Evolutionary conservation across 2,888 invertebrate species (phyloP).

Genomic region (Nebria salina): DNA sequence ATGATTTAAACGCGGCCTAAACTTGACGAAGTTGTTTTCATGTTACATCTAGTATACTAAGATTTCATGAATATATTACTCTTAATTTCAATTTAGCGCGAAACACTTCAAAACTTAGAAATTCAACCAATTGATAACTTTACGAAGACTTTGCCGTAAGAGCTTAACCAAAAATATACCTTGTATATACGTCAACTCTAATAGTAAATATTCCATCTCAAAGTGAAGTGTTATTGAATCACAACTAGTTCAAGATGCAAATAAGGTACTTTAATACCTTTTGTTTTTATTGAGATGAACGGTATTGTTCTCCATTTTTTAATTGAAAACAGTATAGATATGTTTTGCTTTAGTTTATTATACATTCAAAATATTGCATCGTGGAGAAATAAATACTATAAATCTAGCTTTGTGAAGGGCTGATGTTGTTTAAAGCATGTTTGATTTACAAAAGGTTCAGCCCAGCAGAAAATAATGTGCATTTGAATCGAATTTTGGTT

Average conservation of each 20-base stretch:
- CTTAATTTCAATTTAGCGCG: neutral
- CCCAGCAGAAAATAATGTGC: conserved; percentile 44
- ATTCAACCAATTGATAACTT: neutral
- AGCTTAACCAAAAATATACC: neutral
- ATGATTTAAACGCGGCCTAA: neutral
- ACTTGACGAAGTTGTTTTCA: neutral
- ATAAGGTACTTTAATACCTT: neutral
- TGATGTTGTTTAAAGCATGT: neutral
- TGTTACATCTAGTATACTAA: neutral
- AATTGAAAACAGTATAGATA: neutral
- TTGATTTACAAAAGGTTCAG: conserved; percentile 27
- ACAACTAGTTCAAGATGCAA: neutral
- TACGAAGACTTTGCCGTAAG: neutral
- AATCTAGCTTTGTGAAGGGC: neutral
- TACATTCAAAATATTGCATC: neutral
- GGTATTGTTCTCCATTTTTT: neutral
- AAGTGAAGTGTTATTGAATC: neutral
- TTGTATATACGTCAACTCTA: neutral
- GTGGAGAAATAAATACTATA: neutral
- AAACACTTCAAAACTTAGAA: neutral
- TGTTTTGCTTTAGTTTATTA: neutral
- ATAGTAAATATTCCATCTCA: neutral
- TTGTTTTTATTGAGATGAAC: neutral
- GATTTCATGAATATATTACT: neutral
- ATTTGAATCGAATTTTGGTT: conserved; percentile 38